phyloP scores from a whole-genome alignment of 2,113 vertebrate genomes.

The Scytalopus superciliaris region DNA sequence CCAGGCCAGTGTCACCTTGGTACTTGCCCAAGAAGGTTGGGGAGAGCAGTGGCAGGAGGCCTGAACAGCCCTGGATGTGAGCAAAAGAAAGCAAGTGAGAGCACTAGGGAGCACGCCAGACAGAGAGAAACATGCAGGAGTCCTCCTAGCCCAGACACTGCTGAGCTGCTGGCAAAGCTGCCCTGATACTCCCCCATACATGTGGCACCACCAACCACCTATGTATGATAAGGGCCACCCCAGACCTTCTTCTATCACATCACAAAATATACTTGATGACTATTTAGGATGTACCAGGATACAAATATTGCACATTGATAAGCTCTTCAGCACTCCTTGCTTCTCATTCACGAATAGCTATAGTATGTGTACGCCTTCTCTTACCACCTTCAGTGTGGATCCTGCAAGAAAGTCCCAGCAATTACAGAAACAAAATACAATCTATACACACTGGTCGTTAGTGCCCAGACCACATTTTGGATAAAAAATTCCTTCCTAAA shows the following conservation, averaged over 20 bases:
- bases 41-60: background rate
- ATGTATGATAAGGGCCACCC: background rate
- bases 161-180: background rate
- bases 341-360: background rate
- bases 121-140: fast-evolving
- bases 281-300: background rate
- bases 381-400: background rate
- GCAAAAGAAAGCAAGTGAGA: background rate
- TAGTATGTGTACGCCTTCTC: background rate
- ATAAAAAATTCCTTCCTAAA: background rate
- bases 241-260: background rate
- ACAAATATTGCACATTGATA: background rate
- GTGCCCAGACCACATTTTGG: background rate
- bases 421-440: background rate
- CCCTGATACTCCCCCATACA: fast-evolving
- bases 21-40: background rate
- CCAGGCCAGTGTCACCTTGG: background rate
- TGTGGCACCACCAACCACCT: background rate
- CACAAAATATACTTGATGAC: background rate
- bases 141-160: background rate
- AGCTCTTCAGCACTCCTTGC: background rate
- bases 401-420: background rate
- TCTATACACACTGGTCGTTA: background rate
- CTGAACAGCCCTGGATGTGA: background rate
- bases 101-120: background rate